These are phyloP conservation scores for Druon quercuslanigerum DNA, from an alignment of 1,140 invertebrate species.

Conservation along the genomic window DNA sequence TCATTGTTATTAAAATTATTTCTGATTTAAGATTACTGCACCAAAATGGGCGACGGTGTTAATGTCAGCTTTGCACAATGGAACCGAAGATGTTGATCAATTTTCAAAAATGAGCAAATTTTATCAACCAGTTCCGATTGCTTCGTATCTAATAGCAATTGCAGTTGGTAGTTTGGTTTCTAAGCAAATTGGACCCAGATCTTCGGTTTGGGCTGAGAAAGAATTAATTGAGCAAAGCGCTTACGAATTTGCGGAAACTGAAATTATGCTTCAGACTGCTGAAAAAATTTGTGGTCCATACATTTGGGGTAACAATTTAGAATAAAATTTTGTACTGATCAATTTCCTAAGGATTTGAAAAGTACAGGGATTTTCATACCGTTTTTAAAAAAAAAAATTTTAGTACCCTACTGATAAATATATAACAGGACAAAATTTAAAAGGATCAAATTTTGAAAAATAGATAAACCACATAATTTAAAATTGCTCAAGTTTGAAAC, in stretches of 20 bases:
- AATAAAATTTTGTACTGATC: not conserved
- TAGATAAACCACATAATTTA: no score
- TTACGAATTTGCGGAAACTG: slow-evolving; percentile 92
- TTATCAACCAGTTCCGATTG: slow-evolving; percentile 85
- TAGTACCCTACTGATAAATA: no score
- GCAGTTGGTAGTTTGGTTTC: slow-evolving; percentile 89
- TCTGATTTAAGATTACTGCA: slow-evolving; percentile 79
- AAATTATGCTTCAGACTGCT: slow-evolving; percentile 88
- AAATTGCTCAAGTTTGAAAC: no score
- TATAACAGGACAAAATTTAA: no score
- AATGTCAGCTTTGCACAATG: slow-evolving; percentile 89
- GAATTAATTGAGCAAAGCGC: slow-evolving; percentile 89
- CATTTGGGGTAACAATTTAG: slow-evolving; percentile 80
- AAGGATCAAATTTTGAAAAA: no score
- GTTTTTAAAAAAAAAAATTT: no score
- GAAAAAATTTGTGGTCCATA: slow-evolving; percentile 89
- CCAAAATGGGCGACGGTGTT: slow-evolving; percentile 87
- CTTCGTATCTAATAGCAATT: slow-evolving; percentile 89
- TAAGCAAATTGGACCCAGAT: slow-evolving; percentile 85
- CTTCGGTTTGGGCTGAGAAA: slow-evolving; percentile 92
- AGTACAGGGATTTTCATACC: not conserved
- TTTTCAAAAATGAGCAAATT: slow-evolving; percentile 78
- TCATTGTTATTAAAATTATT: not conserved
- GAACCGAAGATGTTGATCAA: slow-evolving; percentile 65
- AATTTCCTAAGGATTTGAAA: not conserved